A percentile compares a stretch with the other conserved stretches of the same genome.
Evolutionary conservation across 2,797 vertebrate species (phyloP).

Genomic region (Urocyon cinereoargenteus): DNA sequence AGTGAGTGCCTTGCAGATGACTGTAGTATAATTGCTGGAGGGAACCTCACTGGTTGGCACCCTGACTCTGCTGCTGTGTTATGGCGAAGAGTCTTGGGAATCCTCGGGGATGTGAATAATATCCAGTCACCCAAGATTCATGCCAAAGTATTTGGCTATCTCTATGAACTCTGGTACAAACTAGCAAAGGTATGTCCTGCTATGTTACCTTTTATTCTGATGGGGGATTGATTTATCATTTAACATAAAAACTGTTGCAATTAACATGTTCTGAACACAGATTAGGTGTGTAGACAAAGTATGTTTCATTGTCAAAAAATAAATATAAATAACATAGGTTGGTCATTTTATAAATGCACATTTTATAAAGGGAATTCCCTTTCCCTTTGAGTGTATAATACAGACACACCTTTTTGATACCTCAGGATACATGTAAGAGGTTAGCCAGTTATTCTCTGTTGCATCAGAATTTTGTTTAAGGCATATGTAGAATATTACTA

Average conservation of each 20-base stretch:
- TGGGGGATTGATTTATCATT: background rate
- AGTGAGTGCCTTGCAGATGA: slow-evolving; percentile 97
- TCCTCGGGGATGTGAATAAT: slow-evolving; percentile 97
- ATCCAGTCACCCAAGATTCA: slow-evolving; percentile 97
- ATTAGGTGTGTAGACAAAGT: background rate
- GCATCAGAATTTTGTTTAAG: slow-evolving; percentile 46
- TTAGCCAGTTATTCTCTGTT: background rate
- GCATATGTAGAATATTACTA: background rate
- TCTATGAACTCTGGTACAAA: slow-evolving; percentile 98
- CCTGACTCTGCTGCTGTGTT: slow-evolving; percentile 97
- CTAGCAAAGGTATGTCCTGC: slow-evolving; percentile 93
- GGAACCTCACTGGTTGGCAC: slow-evolving; percentile 96
- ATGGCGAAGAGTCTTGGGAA: slow-evolving; percentile 97
- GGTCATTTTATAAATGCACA: slow-evolving; percentile 45
- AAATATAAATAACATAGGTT: slow-evolving; percentile 30
- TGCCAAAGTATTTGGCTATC: slow-evolving; percentile 95
- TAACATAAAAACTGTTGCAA: slow-evolving; percentile 19
- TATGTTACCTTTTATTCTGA: slow-evolving; percentile 3
- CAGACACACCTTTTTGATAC: background rate
- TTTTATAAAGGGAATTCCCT: no score
- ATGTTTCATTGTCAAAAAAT: background rate
- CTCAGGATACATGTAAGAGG: background rate
- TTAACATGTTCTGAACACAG: background rate
- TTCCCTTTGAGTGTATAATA: background rate
- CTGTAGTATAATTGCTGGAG: slow-evolving; percentile 98